Percentiles rank a stretch among this genome's conserved stretches.
Evolutionary conservation across 1,140 invertebrate species (phyloP).

Genomic region (Atta cephalotes): DNA sequence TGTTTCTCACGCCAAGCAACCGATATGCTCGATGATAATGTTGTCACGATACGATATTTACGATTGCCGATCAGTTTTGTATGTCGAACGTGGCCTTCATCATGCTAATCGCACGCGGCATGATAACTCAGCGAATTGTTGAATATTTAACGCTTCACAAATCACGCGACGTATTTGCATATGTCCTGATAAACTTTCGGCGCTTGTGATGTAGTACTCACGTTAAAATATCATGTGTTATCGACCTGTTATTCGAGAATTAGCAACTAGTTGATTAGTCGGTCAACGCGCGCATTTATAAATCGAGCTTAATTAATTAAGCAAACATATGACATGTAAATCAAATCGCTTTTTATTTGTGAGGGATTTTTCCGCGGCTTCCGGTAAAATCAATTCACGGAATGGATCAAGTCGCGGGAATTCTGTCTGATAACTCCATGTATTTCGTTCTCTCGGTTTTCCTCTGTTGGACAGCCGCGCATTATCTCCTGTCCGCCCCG

Average conservation of each 20-base stretch:
- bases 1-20: constrained; percentile 38
- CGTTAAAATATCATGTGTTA: constrained; percentile 67
- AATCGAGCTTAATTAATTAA: constrained; percentile 73
- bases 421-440: constrained; percentile 1
- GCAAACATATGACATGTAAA: constrained; percentile 40
- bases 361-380: constrained; percentile 11
- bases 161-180: constrained; percentile 66
- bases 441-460: constrained; percentile 6
- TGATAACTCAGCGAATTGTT: constrained; percentile 28
- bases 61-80: constrained; percentile 10
- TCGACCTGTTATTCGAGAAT: constrained; percentile 65
- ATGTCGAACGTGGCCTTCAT: neutral
- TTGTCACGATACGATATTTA: constrained; percentile 53
- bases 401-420: constrained; percentile 9
- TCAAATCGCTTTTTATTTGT: neutral
- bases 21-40: constrained; percentile 32
- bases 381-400: constrained; percentile 43
- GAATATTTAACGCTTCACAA: constrained; percentile 64
- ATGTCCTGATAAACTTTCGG: constrained; percentile 55
- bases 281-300: constrained; percentile 61
- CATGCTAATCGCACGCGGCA: constrained; percentile 28
- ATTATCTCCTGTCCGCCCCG: constrained; percentile 53
- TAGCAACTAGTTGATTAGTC: constrained; percentile 36
- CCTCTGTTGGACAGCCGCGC: neutral
- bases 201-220: constrained; percentile 32